A percentile compares a stretch with the other conserved stretches of the same genome.
Conservation (phyloP, 2,797 vertebrate species). For the Sarcoramphus papa region DNA sequence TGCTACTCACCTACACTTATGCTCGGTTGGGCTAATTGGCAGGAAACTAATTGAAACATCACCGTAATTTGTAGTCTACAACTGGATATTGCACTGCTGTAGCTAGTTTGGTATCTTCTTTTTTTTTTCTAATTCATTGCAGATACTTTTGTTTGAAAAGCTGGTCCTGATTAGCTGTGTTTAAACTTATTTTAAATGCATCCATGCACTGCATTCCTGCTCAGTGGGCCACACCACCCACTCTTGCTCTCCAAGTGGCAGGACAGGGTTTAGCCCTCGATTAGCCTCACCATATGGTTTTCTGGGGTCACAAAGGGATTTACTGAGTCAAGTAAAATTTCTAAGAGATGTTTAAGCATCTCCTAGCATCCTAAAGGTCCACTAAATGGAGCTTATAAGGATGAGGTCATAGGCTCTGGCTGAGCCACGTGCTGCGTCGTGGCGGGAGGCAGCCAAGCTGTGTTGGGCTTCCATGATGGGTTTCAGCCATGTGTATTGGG, state of each 20-base stretch:
- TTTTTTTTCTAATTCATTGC: not conserved
- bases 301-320: not conserved
- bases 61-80: not conserved
- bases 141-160: not conserved
- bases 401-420: not conserved
- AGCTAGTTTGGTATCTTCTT: not conserved
- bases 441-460: rapidly evolving
- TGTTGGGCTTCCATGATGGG: not conserved
- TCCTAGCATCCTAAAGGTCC: not conserved
- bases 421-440: rapidly evolving
- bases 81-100: not conserved
- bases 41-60: not conserved
- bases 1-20: rapidly evolving
- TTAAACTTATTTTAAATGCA: not conserved
- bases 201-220: not conserved
- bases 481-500: not conserved
- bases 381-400: not conserved
- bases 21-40: not conserved
- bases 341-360: not conserved
- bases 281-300: not conserved
- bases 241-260: not conserved
- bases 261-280: not conserved
- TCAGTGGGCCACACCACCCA: rapidly evolving
- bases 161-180: not conserved
- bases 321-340: not conserved